Base-by-base conservation (phyloP, 1,140 invertebrate species). In the Drosophila eugracilis region DNA sequence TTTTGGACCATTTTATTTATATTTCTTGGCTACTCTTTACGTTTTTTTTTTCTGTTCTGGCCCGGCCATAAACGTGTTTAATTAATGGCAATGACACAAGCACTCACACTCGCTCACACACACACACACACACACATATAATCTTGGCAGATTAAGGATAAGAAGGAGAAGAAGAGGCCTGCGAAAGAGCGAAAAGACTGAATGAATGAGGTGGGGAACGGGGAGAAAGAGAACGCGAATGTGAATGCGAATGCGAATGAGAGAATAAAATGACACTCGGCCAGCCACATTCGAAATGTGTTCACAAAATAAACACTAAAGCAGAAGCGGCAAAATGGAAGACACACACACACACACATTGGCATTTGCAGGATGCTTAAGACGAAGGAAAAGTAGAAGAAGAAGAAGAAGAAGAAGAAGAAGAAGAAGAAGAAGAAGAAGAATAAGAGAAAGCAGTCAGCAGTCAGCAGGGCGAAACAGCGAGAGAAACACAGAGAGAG, bases 41-140 rank as follows among this genome's bases (percentile, higher is more conserved):
- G n/a, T n/a, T n/a, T 44, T 65, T 36, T 44, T 45, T 54, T 66
- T 44, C 57, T 39, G 41, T 66, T 49, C 63, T 60, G 28, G 17
- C 26, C 32, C 36, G 42, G 44, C 71, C 57, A 84, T 84, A 83
- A 86, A 88, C 75, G 78, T 88, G 83, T 88, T 88, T 86, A 86
- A 86, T 86, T 86, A 86, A 86, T 81, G 83, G 73, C 75, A 84
- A 75, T 75, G 75, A 75, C 65, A 81, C 45, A 81, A 34, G 59
- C 55, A 70, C 57, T 62, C 37, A 47, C 45, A 75, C 12, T 19
- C 12, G 26, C 15, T n/a, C 42, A 48, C 41, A 21, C 17, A 26
- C 22, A 32, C 19, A 12, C 19, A 30, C 52, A 66, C 17, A 69
- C 44, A 69, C 24, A 36, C 14, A 14, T 19, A 48, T 32, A 58